These are phyloP conservation scores for Tamias sibiricus DNA, from an alignment of 2,113 vertebrate species.

Conservation along the genomic window DNA sequence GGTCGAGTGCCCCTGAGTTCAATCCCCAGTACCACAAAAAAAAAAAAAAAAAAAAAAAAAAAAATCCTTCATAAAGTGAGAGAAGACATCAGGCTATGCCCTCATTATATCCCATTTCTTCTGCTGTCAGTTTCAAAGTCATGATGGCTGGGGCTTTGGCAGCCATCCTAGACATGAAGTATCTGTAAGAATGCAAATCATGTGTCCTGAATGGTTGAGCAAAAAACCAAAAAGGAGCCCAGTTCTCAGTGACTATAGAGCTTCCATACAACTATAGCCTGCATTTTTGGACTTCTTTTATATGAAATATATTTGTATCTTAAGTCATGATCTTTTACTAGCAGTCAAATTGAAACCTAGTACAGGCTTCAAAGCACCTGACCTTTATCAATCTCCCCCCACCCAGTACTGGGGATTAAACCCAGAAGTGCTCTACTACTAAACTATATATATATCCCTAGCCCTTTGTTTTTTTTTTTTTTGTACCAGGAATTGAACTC, in stretches of 20 bases:
- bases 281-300: not conserved
- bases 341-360: slow-evolving; percentile 35
- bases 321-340: slow-evolving; percentile 46
- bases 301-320: slow-evolving; percentile 27
- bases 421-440: not conserved
- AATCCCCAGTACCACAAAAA: no score
- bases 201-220: not conserved
- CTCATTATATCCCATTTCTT: not conserved
- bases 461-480: no score
- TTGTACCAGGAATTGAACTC: no score
- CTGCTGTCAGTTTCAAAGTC: not conserved
- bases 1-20: no score
- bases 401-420: not conserved
- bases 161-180: not conserved
- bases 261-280: not conserved
- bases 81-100: no score
- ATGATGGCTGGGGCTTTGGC: not conserved
- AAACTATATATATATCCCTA: no score
- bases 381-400: not conserved
- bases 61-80: not conserved
- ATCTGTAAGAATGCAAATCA: not conserved
- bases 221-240: not conserved
- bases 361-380: slow-evolving; percentile 31
- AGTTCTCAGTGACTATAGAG: not conserved
- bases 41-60: no score